A percentile compares a stretch with the other conserved stretches of the same genome.
phyloP scores from a whole-genome alignment of 2,888 invertebrate species.

The Dione vanillae region DNA sequence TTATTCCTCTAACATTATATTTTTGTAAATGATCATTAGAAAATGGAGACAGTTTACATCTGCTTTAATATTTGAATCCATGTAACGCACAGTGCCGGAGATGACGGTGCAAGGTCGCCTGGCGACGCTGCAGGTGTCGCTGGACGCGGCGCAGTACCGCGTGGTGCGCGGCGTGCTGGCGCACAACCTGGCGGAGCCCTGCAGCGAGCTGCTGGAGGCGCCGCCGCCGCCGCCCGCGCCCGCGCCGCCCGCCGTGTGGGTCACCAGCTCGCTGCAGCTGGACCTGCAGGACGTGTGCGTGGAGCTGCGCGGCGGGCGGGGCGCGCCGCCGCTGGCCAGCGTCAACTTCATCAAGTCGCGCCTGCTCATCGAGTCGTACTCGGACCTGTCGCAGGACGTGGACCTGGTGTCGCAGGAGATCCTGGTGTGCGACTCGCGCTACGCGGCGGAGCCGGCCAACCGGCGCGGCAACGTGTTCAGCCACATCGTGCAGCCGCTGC shows the following conservation, averaged over 20 bases:
- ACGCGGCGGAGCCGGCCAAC: constrained; percentile 86
- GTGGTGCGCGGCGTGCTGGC: constrained; percentile 93
- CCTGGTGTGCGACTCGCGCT: constrained; percentile 90
- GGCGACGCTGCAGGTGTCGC: constrained; percentile 91
- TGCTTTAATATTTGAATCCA: neutral
- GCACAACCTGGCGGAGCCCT: constrained; percentile 94
- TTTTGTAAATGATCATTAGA: no score
- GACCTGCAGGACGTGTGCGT: constrained; percentile 94
- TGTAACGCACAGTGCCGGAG: constrained; percentile 87
- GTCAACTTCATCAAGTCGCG: constrained; percentile 96
- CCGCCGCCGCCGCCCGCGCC: constrained; percentile 39
- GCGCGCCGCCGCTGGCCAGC: constrained; percentile 88
- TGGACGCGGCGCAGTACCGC: constrained; percentile 94
- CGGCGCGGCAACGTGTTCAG: constrained; percentile 93
- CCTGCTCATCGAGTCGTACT: constrained; percentile 92
- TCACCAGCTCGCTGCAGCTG: constrained; percentile 90
- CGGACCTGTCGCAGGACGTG: constrained; percentile 95
- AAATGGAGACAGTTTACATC: no score
- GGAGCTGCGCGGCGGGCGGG: constrained; percentile 85
- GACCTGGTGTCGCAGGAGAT: constrained; percentile 96
- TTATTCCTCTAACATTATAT: no score
- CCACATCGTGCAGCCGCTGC: constrained; percentile 93
- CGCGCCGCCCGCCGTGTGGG: constrained; percentile 83
- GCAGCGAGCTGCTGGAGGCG: constrained; percentile 59
- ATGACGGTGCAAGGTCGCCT: constrained; percentile 93